A percentile compares a stretch with the other conserved stretches of the same genome.
These are phyloP conservation scores for Andricus quercusramuli DNA, from an alignment of 2,888 invertebrate genomes.

Conservation along the genomic window DNA sequence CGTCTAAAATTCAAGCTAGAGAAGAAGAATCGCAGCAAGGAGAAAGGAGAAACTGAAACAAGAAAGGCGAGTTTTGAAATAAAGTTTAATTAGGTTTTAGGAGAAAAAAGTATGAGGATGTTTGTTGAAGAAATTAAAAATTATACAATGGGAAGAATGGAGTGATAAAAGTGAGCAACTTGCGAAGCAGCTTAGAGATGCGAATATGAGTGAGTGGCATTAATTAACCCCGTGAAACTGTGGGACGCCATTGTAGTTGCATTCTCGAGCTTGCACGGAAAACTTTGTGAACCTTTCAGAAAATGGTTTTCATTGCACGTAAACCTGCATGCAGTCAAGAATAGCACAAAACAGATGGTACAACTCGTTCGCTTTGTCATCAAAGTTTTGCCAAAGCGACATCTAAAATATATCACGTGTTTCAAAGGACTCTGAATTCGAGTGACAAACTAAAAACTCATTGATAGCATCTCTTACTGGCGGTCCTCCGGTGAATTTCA, in stretches of 20 bases:
- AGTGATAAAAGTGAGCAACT: constrained; percentile 36
- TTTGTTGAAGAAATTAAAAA: constrained; percentile 40
- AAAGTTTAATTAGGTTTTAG: constrained; percentile 39
- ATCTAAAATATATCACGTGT: constrained; percentile 15
- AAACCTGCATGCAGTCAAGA: constrained; percentile 33
- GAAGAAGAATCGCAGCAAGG: background rate
- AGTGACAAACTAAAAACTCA: background rate
- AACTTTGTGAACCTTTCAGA: constrained; percentile 40
- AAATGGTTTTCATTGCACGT: constrained; percentile 19
- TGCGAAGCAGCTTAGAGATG: constrained; percentile 36
- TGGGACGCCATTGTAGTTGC: constrained; percentile 1
- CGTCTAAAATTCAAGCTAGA: background rate
- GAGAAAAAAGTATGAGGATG: constrained; percentile 8
- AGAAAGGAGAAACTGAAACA: background rate
- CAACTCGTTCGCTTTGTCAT: constrained; percentile 30
- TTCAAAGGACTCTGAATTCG: constrained; percentile 11
- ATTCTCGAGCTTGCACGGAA: constrained; percentile 14
- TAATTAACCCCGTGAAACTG: constrained; percentile 38
- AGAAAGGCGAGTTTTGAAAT: constrained; percentile 12
- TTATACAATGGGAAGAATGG: constrained; percentile 34
- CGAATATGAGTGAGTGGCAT: constrained; percentile 41
- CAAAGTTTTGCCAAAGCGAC: constrained; percentile 1
- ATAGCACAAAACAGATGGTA: constrained; percentile 17
- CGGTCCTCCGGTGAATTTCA: background rate
- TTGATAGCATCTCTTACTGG: background rate